A percentile compares a stretch with the other conserved stretches of the same genome.
phyloP scores from a whole-genome alignment of 2,888 invertebrate genomes.

The Stenoptilia bipunctidactyla region DNA sequence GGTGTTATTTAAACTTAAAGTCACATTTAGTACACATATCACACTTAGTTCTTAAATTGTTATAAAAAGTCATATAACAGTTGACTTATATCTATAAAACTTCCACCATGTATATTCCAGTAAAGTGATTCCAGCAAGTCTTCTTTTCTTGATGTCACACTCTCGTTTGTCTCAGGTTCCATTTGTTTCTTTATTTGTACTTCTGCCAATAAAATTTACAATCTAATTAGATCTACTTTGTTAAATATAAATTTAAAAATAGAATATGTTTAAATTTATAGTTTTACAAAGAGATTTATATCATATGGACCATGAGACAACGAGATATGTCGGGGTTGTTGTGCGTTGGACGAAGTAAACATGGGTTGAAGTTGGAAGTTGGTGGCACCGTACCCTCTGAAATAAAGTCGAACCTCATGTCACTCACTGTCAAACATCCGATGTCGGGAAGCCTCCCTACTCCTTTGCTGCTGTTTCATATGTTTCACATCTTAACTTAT shows the following conservation, averaged over 20 bases:
- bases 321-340: slow-evolving; percentile 74
- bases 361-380: slow-evolving; percentile 57
- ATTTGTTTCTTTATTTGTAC: slow-evolving; percentile 58
- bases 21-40: slow-evolving; percentile 20
- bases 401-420: slow-evolving; percentile 66
- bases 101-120: slow-evolving; percentile 75
- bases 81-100: slow-evolving; percentile 68
- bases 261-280: slow-evolving; percentile 22
- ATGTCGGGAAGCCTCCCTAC: slow-evolving; percentile 41
- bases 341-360: slow-evolving; percentile 66
- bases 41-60: slow-evolving; percentile 26
- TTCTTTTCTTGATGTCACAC: slow-evolving; percentile 58
- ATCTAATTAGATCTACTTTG: slow-evolving; percentile 36
- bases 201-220: slow-evolving; percentile 68
- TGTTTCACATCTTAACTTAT: neutral
- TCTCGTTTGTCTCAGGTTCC: slow-evolving; percentile 64
- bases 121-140: slow-evolving; percentile 69
- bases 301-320: slow-evolving; percentile 75
- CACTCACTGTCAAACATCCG: slow-evolving; percentile 37
- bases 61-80: slow-evolving; percentile 34
- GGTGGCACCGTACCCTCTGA: slow-evolving; percentile 67
- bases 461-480: slow-evolving; percentile 54
- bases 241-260: too few species aligned
- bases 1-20: slow-evolving; percentile 10
- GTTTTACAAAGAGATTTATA: slow-evolving; percentile 44